Percentiles rank a stretch among this genome's conserved stretches.
phyloP scores from a whole-genome alignment of 2,113 vertebrate species.

The Trematocara unimaculatum region DNA sequence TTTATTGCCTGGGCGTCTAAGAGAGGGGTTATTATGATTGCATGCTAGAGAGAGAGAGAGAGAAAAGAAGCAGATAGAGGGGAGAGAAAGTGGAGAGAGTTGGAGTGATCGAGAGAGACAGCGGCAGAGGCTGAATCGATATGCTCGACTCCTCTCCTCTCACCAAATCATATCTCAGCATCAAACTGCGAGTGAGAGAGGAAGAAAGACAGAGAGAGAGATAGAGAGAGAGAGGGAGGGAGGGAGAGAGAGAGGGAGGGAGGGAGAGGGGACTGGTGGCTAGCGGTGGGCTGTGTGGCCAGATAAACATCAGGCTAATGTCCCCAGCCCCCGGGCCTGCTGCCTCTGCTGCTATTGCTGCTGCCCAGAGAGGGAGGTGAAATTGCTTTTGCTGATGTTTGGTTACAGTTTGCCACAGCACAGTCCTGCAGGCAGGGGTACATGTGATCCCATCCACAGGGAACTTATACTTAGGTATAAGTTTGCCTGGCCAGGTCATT shows the following conservation, averaged over 20 bases:
- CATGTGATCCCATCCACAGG: background rate
- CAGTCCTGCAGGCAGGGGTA: background rate
- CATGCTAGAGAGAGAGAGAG: slow-evolving; percentile 22
- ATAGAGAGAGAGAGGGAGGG: background rate
- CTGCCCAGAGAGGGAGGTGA: slow-evolving; percentile 6
- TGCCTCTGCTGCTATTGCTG: background rate
- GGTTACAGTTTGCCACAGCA: slow-evolving; percentile 7
- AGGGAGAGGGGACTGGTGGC: background rate
- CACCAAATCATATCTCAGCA: slow-evolving; percentile 53
- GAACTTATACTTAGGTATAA: background rate
- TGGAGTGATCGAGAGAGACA: slow-evolving; percentile 35
- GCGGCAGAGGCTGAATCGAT: slow-evolving; percentile 33
- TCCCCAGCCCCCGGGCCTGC: slow-evolving; percentile 4
- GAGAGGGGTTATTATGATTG: slow-evolving; percentile 58
- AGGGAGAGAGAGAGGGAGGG: background rate
- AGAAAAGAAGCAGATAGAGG: background rate
- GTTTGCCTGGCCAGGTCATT: background rate
- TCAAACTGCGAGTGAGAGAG: slow-evolving; percentile 6
- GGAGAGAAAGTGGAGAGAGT: slow-evolving; percentile 28
- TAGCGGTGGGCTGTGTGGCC: slow-evolving; percentile 2
- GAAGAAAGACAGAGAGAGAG: background rate
- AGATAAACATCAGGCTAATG: slow-evolving; percentile 52
- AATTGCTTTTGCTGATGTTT: slow-evolving; percentile 18
- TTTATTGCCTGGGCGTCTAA: slow-evolving; percentile 62
- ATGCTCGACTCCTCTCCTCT: slow-evolving; percentile 31